These are phyloP conservation scores for Zophobas morio DNA, from an alignment of 1,140 invertebrate genomes.

Conservation along the genomic window DNA sequence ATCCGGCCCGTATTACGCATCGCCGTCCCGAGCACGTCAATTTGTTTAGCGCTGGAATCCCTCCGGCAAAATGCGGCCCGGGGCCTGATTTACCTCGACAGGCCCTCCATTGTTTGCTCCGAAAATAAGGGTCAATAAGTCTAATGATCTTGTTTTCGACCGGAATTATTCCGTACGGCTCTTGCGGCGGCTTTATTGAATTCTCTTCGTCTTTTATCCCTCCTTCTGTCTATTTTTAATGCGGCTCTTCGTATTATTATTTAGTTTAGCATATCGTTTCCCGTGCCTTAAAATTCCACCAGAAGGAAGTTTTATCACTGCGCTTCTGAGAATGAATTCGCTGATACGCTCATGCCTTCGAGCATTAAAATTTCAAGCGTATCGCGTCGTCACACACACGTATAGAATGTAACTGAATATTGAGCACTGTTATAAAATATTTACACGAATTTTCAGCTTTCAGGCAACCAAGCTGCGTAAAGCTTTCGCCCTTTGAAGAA, in stretches of 20 bases:
- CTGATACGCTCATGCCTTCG: conserved; percentile 36
- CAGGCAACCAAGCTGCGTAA: conserved; percentile 19
- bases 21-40: conserved; percentile 50
- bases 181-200: conserved; percentile 10
- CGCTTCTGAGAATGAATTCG: conserved; percentile 17
- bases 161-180: conserved; percentile 2
- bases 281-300: conserved; percentile 24
- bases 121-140: conserved; percentile 41
- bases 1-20: conserved; percentile 56
- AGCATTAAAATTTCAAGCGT: conserved; percentile 47
- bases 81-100: conserved; percentile 13
- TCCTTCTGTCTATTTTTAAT: conserved; percentile 5
- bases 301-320: conserved; percentile 14
- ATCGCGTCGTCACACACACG: conserved; percentile 39
- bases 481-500: not conserved
- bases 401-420: conserved; percentile 44
- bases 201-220: not conserved
- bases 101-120: not conserved
- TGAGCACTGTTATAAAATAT: conserved; percentile 46
- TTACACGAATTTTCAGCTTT: conserved; percentile 42
- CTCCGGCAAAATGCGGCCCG: conserved; percentile 9
- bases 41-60: conserved; percentile 44
- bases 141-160: conserved; percentile 38
- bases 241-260: conserved; percentile 15
- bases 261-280: conserved; percentile 36